Evolutionary conservation across 2,888 invertebrate species (phyloP), one percentile per base, ranked within the genome.

Genomic region (Gryllus longicercus): DNA sequence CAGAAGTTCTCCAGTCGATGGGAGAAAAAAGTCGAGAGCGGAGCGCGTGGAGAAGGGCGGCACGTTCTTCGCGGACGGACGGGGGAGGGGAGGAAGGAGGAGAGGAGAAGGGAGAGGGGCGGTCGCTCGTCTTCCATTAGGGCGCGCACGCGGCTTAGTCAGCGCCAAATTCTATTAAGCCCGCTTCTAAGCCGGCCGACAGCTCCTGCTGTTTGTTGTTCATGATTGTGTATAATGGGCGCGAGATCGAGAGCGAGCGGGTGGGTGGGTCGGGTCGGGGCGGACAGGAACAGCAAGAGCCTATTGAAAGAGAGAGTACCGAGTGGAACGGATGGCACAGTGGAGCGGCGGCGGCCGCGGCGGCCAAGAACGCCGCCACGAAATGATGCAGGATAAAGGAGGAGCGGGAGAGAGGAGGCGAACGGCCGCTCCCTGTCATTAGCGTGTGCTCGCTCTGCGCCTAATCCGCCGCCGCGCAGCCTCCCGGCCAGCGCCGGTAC

Each of bases 121-220:
- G 63, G 14, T 14, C 16, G 63, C 63, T 63, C 63, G 8, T 16
- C 63, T 63, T 63, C 63, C 63, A 63, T 63, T 63, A 63, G 63
- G n/a, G 63, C 63, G 16, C 63, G 63, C 63, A n/a, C 63, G n/a
- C 63, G 63, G 63, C 63, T 63, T 63, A 63, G 63, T 63, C 63
- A 63, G 63, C 63, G 63, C 16, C 63, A 63, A 63, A 63, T 63
- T 63, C 63, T 63, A 63, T 63, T 63, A 63, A 63, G 63, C 63
- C 4, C 63, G 63, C 63, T 63, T 11, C 63, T 63, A 63, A 16
- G 16, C 16, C 63, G 63, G 63, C 63, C 63, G 63, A 63, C 63
- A 63, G 14, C 63, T 14, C 63, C n/a, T 63, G 63, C 63, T 63
- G 63, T 63, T 63, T 63, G 63, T 63, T 16, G 63, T 63, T 63